These are phyloP conservation scores for Sinocyclocheilus rhinocerous DNA, from an alignment of 2,113 vertebrate species.

Conservation along the genomic window DNA sequence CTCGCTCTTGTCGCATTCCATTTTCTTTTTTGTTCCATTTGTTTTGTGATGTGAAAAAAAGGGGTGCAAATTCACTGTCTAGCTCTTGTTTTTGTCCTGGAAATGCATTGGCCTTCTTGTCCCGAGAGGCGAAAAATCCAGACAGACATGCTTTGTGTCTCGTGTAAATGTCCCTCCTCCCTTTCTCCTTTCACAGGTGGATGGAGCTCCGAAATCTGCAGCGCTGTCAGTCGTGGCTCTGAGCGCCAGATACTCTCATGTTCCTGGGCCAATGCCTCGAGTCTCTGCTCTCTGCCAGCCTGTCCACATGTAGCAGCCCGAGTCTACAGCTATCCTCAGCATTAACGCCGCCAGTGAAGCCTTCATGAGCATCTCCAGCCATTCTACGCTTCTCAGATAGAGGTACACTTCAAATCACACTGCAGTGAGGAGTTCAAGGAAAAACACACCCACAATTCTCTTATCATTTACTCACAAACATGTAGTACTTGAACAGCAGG, in stretches of 20 bases:
- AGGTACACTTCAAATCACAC: constrained; percentile 25
- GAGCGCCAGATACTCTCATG: constrained; percentile 14
- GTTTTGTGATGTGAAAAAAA: constrained; percentile 11
- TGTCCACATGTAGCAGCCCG: constrained; percentile 39
- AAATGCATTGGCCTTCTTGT: constrained; percentile 40
- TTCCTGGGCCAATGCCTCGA: neutral
- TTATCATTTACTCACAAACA: neutral
- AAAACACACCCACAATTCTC: neutral
- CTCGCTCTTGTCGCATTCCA: constrained; percentile 11
- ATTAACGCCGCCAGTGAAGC: neutral
- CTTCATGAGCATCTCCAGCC: constrained; percentile 43
- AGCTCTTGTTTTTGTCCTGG: constrained; percentile 20
- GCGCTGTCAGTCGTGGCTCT: constrained; percentile 10
- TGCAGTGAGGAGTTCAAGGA: neutral
- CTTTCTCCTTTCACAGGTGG: constrained; percentile 42
- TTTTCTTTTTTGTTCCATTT: neutral
- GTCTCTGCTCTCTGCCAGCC: neutral
- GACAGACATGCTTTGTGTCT: constrained; percentile 28
- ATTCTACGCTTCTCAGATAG: constrained; percentile 28
- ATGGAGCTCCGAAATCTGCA: constrained; percentile 31
- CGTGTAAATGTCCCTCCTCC: constrained; percentile 5
- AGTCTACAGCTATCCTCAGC: neutral
- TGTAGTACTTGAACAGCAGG: neutral
- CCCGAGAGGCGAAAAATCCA: constrained; percentile 11
- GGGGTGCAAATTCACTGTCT: constrained; percentile 7